Evolutionary conservation across 2,797 vertebrate species (phyloP).

Genomic region (Hoplostethus atlanticus): DNA sequence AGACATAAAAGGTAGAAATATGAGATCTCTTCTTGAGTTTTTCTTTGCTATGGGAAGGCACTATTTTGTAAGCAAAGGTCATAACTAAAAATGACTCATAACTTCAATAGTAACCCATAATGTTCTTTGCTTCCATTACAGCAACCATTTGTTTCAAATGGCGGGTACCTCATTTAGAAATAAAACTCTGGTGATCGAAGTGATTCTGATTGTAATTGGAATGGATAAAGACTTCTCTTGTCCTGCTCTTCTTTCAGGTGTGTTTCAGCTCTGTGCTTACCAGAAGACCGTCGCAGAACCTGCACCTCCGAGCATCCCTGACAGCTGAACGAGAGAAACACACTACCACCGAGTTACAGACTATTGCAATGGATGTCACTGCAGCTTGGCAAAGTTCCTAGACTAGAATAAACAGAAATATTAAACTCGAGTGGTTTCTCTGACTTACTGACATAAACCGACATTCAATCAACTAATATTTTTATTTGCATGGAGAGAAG

Average conservation of each 20-base stretch:
- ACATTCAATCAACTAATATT: not conserved
- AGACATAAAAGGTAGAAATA: no score
- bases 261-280: slow-evolving; percentile 83
- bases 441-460: not conserved
- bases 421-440: slow-evolving; percentile 31
- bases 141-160: no score
- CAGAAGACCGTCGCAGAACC: slow-evolving; percentile 75
- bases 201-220: no score
- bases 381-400: slow-evolving; percentile 36
- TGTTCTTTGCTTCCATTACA: no score
- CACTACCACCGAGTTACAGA: not conserved
- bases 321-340: slow-evolving; percentile 65
- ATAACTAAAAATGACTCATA: no score
- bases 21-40: no score
- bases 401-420: slow-evolving; percentile 66
- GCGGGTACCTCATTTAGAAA: no score
- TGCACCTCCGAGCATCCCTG: slow-evolving; percentile 65
- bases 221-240: not conserved
- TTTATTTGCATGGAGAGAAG: not conserved
- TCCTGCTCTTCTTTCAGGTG: slow-evolving; percentile 64
- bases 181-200: no score
- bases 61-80: no score
- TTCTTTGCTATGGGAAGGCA: no score
- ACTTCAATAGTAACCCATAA: no score
- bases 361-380: slow-evolving; percentile 12